These are phyloP conservation scores for Apaloderma vittatum DNA, from an alignment of 2,113 vertebrate species.

Conservation along the genomic window DNA sequence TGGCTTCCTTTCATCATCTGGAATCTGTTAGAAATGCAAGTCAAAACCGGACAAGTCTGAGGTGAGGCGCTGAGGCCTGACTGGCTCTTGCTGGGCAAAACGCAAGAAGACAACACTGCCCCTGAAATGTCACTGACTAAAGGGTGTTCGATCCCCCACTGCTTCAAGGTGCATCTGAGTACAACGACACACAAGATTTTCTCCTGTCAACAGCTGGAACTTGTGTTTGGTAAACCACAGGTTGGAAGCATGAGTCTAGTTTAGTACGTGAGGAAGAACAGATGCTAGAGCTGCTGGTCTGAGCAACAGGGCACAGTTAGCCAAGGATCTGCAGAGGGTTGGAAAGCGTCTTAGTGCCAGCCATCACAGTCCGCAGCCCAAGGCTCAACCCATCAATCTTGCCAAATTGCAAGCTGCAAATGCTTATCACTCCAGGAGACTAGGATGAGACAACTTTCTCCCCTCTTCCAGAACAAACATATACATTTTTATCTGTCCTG, in stretches of 20 bases:
- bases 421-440: neutral
- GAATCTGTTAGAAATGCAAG: neutral
- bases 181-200: neutral
- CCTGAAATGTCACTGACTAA: neutral
- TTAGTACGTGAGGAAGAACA: neutral
- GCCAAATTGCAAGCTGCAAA: neutral
- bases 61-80: neutral
- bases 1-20: neutral
- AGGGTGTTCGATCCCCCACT: neutral
- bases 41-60: neutral
- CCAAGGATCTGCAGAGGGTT: neutral
- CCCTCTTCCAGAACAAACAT: neutral
- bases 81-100: neutral
- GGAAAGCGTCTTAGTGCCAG: neutral
- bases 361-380: neutral
- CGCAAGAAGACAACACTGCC: neutral
- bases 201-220: neutral
- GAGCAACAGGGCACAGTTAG: rapidly evolving
- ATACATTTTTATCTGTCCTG: neutral
- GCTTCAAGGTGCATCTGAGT: neutral
- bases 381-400: neutral
- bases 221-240: neutral
- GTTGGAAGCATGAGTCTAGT: neutral
- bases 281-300: neutral
- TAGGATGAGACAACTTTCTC: neutral